phyloP scores from a whole-genome alignment of 2,113 vertebrate genomes.

The Urocynchramus pylzowi region DNA sequence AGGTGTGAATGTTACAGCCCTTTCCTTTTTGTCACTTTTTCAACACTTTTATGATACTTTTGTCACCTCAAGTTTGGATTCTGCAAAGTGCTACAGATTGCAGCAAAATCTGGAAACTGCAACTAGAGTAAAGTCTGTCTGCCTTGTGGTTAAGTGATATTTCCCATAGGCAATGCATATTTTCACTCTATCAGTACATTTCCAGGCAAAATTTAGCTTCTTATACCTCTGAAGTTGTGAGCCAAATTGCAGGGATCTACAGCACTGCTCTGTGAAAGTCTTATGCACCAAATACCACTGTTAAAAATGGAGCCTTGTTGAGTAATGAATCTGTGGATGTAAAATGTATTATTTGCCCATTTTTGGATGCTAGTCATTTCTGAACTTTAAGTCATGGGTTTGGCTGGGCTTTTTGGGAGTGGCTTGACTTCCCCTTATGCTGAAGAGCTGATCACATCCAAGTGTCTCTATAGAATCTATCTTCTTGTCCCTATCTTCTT shows the following conservation, averaged over 20 bases:
- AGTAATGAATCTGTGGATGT: neutral
- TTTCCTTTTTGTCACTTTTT: constrained; percentile 14
- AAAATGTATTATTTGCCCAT: neutral
- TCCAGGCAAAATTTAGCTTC: neutral
- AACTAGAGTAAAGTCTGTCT: constrained; percentile 16
- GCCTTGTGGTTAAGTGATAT: constrained; percentile 16
- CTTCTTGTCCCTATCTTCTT: neutral
- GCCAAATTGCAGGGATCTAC: neutral
- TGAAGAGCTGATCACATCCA: neutral
- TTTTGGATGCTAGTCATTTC: neutral
- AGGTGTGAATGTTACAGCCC: constrained; percentile 23
- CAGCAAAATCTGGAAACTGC: constrained; percentile 19
- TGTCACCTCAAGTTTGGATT: constrained; percentile 28
- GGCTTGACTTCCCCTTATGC: neutral
- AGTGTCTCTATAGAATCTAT: neutral
- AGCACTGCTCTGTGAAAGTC: neutral
- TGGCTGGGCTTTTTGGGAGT: neutral
- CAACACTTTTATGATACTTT: neutral
- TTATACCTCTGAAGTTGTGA: neutral
- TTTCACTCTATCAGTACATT: constrained; percentile 1
- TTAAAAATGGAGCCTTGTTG: neutral
- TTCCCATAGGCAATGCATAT: neutral
- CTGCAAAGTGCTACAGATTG: constrained; percentile 13
- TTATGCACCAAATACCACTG: neutral
- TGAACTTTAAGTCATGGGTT: neutral